Evolutionary conservation across 2,113 vertebrate species (phyloP), one percentile per base, ranked within the genome.

Genomic region (Ibidorhyncha struthersii): DNA sequence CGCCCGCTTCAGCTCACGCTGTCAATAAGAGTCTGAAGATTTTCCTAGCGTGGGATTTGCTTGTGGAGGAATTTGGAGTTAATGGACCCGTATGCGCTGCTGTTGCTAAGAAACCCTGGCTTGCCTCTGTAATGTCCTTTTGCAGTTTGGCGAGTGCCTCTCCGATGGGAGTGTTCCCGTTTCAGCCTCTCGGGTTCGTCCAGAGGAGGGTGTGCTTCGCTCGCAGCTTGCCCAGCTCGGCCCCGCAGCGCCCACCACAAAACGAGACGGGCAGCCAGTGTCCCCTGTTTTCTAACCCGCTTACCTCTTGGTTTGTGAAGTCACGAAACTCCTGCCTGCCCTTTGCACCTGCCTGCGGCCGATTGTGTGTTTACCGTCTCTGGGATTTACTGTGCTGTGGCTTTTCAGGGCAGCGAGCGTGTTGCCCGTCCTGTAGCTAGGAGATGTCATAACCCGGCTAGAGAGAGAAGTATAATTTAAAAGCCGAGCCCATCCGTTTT

Each of bases 61-160:
- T 67, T 5, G 2, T 3, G 2, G 43, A 79, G 80, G 86, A 93
- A 63, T 92, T 78, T 3, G 43, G 69, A 94, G 72, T 89, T 92
- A 95, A 90, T 65, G 89, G 91, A 59, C 76, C 80, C 6, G 12
- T 1, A 4, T 26, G 16, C 0, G 36, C 66, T 84, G 81, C 88
- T 89, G 95, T 95, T 97, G 96, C 95, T 96, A 95, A 79, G 95
- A 89, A 93, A 95, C 96, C 76, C 58, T 85, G 87, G 53, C 83
- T 79, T 29, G 79, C 41, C 72, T 87, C 62, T 3, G 9, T 3
- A 10, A 14, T 16, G 77, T 71, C 92, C 90, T 70, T 67, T 49
- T 36, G 38, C 87, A 73, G 41, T 72, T 83, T 38, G 47, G 87
- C 3, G 3, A 69, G 82, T 34, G 53, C 29, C 43, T 67, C 67